These are phyloP conservation scores for Anaspis maculata DNA, from an alignment of 2,888 invertebrate species.

Conservation along the genomic window DNA sequence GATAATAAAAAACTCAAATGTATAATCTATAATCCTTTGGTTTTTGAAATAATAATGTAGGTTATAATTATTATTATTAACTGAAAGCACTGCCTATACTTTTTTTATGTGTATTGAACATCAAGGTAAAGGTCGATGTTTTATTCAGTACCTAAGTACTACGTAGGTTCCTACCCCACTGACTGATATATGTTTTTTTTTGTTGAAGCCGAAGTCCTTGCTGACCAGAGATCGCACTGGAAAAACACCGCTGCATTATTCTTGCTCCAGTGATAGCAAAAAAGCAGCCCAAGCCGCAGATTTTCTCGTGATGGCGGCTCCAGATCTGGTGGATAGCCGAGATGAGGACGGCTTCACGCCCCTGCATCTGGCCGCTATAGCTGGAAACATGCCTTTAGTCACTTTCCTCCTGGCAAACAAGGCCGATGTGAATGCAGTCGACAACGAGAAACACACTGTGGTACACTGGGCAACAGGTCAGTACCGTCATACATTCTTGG, in stretches of 20 bases:
- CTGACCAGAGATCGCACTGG: conserved; percentile 71
- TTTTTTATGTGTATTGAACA: too few relatives aligned
- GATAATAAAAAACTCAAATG: too few relatives aligned
- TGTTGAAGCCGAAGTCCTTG: conserved; percentile 51
- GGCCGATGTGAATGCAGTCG: conserved; percentile 83
- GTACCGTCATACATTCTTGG: too few relatives aligned
- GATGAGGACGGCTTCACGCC: conserved; percentile 95
- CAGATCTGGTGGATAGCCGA: conserved; percentile 72
- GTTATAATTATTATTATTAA: too few relatives aligned
- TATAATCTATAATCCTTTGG: too few relatives aligned
- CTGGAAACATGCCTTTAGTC: conserved; percentile 80
- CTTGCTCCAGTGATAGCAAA: conserved; percentile 47
- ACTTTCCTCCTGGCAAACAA: conserved; percentile 80
- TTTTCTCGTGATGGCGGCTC: conserved; percentile 71
- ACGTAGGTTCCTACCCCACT: too few relatives aligned
- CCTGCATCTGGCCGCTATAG: conserved; percentile 90
- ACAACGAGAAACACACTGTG: conserved; percentile 90
- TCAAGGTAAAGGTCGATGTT: too few relatives aligned
- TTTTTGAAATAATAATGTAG: too few relatives aligned
- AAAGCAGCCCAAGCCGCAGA: conserved; percentile 56
- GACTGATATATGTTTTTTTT: too few relatives aligned
- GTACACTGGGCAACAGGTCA: conserved; percentile 98
- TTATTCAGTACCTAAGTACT: too few relatives aligned
- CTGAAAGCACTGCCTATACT: too few relatives aligned
- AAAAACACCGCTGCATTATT: conserved; percentile 89